Evolutionary conservation across 2,888 invertebrate genomes (phyloP), one percentile per base, ranked within the genome.

Genomic region (Apamea sordens): DNA sequence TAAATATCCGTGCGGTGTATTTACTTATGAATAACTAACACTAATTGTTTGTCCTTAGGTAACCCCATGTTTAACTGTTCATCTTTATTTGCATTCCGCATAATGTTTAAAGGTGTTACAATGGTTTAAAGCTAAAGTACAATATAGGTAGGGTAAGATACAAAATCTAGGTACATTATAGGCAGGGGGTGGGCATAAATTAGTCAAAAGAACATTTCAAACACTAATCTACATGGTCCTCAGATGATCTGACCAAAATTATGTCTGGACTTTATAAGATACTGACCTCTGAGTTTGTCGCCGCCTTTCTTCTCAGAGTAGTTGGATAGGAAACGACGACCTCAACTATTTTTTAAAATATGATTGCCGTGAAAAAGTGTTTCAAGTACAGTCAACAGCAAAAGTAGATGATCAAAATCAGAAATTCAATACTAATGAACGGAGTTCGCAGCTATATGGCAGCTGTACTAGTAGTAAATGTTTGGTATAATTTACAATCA

Each of bases 1-100:
- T 72, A 74, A 68, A 83, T 73, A 75, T 73, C 32, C 69, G 32
- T 69, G 72, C 10, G 24, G 74, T 65, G 61, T 74, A 47, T 82
- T 71, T 79, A 47, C 44, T 1, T 79, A 64, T 36, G 44, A 77
- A 81, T 69, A 68, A 65, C 4, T 73, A 28, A 64, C 28, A 68
- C 47, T n/a, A 50, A 44, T 71, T 85, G 36, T 71, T 76, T 67
- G 67, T 67, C 75, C 70, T 73, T 5, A 36, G 4, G 13, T 71
- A n/a, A 65, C 79, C 65, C 18, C 63, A 63, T 32, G 63, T 64
- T 64, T 32, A 32, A 36, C 21, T 21, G 10, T 64, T 64, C 10
- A 32, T 64, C 3, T 63, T 21, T 32, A 64, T 64, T 64, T 32
- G 32, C 32, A 36, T 36, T 21, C 10, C 64, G 56, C 24, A 4